Evolutionary conservation across 2,888 invertebrate genomes (phyloP), one percentile per base, ranked within the genome.

Genomic region (Sycophila texana): DNA sequence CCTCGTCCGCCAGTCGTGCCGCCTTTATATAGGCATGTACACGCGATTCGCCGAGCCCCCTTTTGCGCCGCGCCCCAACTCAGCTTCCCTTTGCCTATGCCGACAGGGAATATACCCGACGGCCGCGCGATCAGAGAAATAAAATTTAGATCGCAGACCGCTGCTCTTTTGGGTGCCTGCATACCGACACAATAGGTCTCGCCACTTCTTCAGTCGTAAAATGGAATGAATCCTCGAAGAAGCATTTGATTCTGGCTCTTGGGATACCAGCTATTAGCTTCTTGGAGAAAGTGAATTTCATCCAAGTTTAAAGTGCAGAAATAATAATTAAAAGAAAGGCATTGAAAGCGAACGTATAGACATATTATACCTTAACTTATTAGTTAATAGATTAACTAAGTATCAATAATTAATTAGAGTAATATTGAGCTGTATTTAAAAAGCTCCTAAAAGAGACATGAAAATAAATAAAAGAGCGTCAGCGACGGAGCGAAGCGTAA

Each of bases 11-110:
- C 83, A 83, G 61, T 30, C 65, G 58, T 63, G 63, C 72, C 66
- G 30, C 83, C 83, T 81, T 83, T 84, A 84, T 84, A 83, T 83
- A 83, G 82, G 83, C 84, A 83, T 39, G 39, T 10, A 10, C 39
- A 10, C 82, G 81, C 81, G 81, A 77, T 77, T 72, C 39, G 82
- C 82, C 83, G 79, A 81, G 81, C 81, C 82, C 83, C 82, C 81
- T 81, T 80, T 81, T 80, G 76, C 81, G 47, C 47, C 18, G 53
- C 57, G 61, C 63, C 70, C 63, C 51, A 12, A 53, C 14, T 51
- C 30, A 63, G 20, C 18, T 63, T 30, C 26, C 55, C 68, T 30
- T 16, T 16, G 55, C 30, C 53, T 68, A 51, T 67, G 51, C 39
- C 63, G 63, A 4, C 39, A 2, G 16, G 10, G 7, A 12, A 39